phyloP scores from a whole-genome alignment of 2,888 invertebrate genomes.

The Epicampocera succincta region DNA sequence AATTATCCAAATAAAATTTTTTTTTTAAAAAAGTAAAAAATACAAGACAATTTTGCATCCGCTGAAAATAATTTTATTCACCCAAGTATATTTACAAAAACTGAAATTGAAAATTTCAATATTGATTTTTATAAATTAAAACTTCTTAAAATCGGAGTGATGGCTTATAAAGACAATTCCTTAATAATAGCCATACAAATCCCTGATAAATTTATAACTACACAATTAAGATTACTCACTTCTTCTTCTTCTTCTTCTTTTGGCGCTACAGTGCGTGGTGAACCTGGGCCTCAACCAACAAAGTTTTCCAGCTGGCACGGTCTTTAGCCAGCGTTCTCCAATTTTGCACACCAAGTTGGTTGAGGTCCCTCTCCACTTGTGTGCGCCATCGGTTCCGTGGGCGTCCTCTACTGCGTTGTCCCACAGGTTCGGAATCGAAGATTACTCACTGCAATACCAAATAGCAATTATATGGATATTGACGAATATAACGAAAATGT shows the following conservation, averaged over 20 bases:
- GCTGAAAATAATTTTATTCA: background rate
- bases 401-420: too few relatives aligned
- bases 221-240: constrained; percentile 8
- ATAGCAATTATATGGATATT: constrained; percentile 6
- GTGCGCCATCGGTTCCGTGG: too few relatives aligned
- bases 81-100: background rate
- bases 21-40: background rate
- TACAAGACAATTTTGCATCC: background rate
- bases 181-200: background rate
- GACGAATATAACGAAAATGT: background rate
- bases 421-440: too few relatives aligned
- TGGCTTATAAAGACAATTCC: background rate
- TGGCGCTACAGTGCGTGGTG: too few relatives aligned
- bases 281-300: too few relatives aligned
- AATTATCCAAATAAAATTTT: background rate
- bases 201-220: constrained; percentile 5
- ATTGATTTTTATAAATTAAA: constrained; percentile 5
- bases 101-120: background rate
- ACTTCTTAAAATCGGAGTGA: background rate
- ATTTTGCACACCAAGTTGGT: too few relatives aligned
- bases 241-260: too few relatives aligned
- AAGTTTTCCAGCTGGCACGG: too few relatives aligned
- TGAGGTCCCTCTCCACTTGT: too few relatives aligned
- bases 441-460: constrained; percentile 16
- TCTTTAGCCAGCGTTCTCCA: too few relatives aligned